Conservation (phyloP, 2,888 invertebrate species). For the Meiosimyza platycephala region DNA sequence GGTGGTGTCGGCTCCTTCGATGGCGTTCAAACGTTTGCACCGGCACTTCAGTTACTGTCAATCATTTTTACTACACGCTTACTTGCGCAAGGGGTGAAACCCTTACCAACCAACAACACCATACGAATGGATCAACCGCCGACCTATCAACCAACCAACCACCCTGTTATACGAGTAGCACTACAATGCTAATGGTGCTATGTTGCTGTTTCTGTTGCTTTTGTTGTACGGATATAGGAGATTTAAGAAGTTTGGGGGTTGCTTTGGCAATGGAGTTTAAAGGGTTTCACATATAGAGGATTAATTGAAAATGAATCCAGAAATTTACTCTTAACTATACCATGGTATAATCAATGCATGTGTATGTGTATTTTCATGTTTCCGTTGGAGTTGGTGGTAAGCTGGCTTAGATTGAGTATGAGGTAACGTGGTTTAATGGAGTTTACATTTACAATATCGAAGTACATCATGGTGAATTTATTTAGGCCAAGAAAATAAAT, state of each 20-base stretch:
- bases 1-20: not conserved
- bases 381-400: not conserved
- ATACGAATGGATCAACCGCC: no score
- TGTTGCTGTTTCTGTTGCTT: no score
- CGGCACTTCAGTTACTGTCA: conserved; percentile 21
- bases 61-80: conserved; percentile 24
- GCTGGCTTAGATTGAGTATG: conserved; percentile 8
- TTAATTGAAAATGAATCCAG: conserved; percentile 29
- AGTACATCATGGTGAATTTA: no score
- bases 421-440: conserved; percentile 12
- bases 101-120: no score
- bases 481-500: no score
- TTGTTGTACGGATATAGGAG: no score
- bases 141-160: no score
- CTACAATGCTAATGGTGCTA: no score
- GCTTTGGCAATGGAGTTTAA: conserved; percentile 4
- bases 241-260: no score
- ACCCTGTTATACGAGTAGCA: no score
- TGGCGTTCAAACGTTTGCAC: conserved; percentile 13
- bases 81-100: no score
- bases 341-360: no score
- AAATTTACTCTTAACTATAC: conserved; percentile 5
- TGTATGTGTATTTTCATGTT: not conserved
- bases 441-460: not conserved
- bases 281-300: conserved; percentile 20